Base-by-base conservation (phyloP, 1,140 invertebrate species). In the Listronotus bonariensis region DNA sequence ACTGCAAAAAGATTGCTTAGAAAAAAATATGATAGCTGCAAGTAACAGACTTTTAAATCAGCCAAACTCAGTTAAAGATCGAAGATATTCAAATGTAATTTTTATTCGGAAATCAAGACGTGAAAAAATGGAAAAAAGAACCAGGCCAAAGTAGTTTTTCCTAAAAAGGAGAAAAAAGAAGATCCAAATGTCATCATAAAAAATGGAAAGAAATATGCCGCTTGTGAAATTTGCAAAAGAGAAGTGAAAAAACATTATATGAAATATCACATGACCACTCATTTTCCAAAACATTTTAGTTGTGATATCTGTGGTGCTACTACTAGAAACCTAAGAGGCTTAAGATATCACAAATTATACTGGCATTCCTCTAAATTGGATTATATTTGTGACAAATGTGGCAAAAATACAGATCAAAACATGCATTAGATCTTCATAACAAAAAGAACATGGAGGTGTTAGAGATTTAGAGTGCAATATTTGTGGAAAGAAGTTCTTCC, bases 261-360 rank as follows among this genome's bases (percentile, higher is more conserved):
- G 36, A 61, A 66, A 15, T 15, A 65, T n/a, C 67, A 71, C 17
- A 59, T 68, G 48, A 46, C 64, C 8, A 68, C 65, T 26, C 69
- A 73, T 38, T 58, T 73, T 17, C 71, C 59, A 42, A 71, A 71
- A 54, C 72, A 73, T 61, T 54, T 73, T 49, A 65, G 69, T 36
- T 74, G 73, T 49, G 65, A 73, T 45, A 40, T 74, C 32, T 74
- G 73, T 57, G 73, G 73, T 17, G 69, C 65, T 3, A 68, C 70
- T 15, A 71, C 67, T 5, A 74, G 72, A 65, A 74, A 74, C 45
- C 43, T 62, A 26, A 52, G 59, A 15, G 59, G 73, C 26, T 65
- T 74, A 46, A 60, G 73, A 17, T 70, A 70, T 18, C 73, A 74
- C 54, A 70, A 73, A 38, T 65, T 71, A 15, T 72, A 73, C 54